phyloP scores from a whole-genome alignment of 2,888 invertebrate species.

The Spilosoma lubricipeda region DNA sequence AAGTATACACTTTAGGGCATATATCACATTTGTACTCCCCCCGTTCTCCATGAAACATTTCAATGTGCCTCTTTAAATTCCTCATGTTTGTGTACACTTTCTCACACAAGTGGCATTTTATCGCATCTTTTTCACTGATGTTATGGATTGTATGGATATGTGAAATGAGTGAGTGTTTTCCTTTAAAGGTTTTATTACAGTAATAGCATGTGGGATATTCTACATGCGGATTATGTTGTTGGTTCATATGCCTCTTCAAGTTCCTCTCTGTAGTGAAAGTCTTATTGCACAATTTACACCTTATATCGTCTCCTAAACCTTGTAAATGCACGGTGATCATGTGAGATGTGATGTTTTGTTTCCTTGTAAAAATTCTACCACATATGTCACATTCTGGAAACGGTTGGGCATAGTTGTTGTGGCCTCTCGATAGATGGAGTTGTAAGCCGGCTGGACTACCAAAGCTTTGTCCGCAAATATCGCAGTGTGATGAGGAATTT shows the following conservation, averaged over 20 bases:
- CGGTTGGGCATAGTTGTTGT: constrained; percentile 65
- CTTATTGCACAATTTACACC: constrained; percentile 65
- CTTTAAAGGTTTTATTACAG: constrained; percentile 68
- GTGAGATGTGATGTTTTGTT: constrained; percentile 75
- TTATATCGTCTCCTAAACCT: constrained; percentile 58
- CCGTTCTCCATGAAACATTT: constrained; percentile 68
- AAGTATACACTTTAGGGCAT: constrained; percentile 74
- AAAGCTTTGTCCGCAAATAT: constrained; percentile 68
- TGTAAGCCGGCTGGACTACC: constrained; percentile 68
- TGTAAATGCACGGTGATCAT: constrained; percentile 75
- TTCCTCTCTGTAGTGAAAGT: constrained; percentile 70
- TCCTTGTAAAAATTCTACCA: constrained; percentile 73
- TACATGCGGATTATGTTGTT: constrained; percentile 68
- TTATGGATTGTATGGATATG: constrained; percentile 68
- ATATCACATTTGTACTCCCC: constrained; percentile 66
- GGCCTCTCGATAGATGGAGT: constrained; percentile 66
- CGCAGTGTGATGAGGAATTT: constrained; percentile 64
- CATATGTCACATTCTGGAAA: constrained; percentile 77
- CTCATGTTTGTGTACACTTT: constrained; percentile 70
- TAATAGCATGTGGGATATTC: constrained; percentile 68
- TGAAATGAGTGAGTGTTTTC: constrained; percentile 62
- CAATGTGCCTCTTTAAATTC: constrained; percentile 70
- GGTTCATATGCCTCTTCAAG: constrained; percentile 68
- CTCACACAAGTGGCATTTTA: constrained; percentile 66
- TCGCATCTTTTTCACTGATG: constrained; percentile 41